Conservation (phyloP, 2,888 invertebrate genomes). For the Flexamia atlantica region DNA sequence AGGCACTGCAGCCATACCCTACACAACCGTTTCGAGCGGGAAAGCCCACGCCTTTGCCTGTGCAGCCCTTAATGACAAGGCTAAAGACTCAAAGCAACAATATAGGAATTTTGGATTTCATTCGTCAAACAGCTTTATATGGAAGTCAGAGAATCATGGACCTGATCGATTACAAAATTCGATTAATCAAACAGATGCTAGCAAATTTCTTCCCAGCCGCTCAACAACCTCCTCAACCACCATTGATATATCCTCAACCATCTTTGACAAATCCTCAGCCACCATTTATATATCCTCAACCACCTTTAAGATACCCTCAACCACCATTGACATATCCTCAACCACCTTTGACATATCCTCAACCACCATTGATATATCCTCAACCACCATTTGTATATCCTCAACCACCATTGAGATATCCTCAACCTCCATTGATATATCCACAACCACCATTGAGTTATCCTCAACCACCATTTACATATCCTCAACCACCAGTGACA, state of each 20-base stretch:
- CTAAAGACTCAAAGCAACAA: neutral
- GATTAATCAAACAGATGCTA: neutral
- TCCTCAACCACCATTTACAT: neutral
- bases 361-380: no score
- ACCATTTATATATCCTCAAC: neutral
- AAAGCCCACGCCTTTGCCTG: neutral
- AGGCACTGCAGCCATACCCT: no score
- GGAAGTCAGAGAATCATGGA: neutral
- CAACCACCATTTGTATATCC: no score
- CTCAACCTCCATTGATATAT: neutral
- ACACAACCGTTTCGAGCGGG: neutral
- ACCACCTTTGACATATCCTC: no score
- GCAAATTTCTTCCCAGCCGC: neutral
- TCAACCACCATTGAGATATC: no score
- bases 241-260: neutral
- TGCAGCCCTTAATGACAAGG: neutral
- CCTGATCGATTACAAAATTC: neutral
- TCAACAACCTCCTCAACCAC: neutral
- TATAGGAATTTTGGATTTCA: neutral
- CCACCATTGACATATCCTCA: neutral
- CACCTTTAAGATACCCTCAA: neutral
- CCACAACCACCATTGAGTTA: neutral
- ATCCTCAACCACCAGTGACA: neutral
- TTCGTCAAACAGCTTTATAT: neutral
- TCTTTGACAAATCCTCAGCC: neutral